phyloP scores from a whole-genome alignment of 2,797 vertebrate genomes.

The Cetoscarus ocellatus region DNA sequence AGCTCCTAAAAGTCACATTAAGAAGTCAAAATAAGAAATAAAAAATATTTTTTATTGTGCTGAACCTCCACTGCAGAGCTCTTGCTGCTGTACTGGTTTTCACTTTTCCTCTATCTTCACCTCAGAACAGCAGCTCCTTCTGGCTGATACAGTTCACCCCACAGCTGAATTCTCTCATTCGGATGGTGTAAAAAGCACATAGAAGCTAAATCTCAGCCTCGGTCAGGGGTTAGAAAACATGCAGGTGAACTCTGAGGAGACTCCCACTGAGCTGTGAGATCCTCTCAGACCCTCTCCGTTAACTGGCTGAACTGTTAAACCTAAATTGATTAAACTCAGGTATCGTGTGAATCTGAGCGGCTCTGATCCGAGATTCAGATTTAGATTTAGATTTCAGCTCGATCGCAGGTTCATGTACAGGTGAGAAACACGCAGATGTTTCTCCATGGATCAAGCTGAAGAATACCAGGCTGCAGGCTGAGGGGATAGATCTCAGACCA shows the following conservation, averaged over 20 bases:
- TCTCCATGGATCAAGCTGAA: neutral
- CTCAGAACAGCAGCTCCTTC: too few species aligned
- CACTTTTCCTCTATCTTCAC: too few species aligned
- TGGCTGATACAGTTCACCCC: too few species aligned
- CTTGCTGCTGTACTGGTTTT: too few species aligned
- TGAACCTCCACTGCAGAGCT: too few species aligned
- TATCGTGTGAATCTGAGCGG: constrained; percentile 1
- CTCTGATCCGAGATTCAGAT: constrained; percentile 6
- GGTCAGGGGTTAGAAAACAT: constrained; percentile 1
- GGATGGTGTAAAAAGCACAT: too few species aligned
- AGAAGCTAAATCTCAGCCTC: neutral
- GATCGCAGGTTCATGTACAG: constrained; percentile 1
- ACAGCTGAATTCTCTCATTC: too few species aligned
- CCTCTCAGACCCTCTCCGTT: neutral
- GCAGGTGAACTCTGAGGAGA: constrained; percentile 9
- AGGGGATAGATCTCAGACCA: neutral
- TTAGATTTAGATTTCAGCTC: neutral
- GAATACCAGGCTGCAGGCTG: neutral
- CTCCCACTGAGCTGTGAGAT: constrained; percentile 11
- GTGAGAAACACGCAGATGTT: constrained; percentile 1
- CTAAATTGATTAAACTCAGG: constrained; percentile 6
- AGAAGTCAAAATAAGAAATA: too few species aligned
- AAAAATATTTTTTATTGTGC: too few species aligned
- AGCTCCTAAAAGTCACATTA: too few species aligned
- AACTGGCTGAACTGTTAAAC: constrained; percentile 1